Evolutionary conservation across 2,113 vertebrate species (phyloP).

Genomic region (Rhinolophus sinicus): DNA sequence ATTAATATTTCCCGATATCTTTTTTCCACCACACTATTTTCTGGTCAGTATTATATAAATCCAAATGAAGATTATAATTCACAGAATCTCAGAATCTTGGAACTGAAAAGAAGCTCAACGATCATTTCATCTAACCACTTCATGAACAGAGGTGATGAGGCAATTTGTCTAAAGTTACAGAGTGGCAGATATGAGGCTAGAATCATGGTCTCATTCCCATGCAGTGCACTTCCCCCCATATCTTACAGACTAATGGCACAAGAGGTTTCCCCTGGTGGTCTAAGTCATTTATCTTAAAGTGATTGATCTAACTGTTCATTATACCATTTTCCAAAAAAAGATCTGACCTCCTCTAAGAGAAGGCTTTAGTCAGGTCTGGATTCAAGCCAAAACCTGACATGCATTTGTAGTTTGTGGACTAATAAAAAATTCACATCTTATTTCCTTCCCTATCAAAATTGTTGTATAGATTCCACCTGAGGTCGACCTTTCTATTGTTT

Average conservation of each 20-base stretch:
- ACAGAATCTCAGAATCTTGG: conserved; percentile 13
- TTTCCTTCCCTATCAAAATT: conserved; percentile 17
- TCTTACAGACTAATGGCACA: conserved; percentile 28
- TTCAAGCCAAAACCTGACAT: not conserved
- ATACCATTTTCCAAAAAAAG: conserved; percentile 60
- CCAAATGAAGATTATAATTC: conserved; percentile 41
- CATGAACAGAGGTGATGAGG: not conserved
- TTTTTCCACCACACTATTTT: not conserved
- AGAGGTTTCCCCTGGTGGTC: conserved; percentile 41
- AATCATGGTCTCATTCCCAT: not conserved
- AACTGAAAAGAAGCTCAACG: conserved; percentile 26
- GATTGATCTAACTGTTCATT: conserved; percentile 59
- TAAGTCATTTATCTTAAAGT: conserved; percentile 55
- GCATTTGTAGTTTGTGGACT: not conserved
- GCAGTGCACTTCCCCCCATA: not conserved
- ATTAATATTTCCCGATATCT: conserved; percentile 35
- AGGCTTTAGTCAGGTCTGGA: conserved; percentile 35
- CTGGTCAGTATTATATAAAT: conserved; percentile 50
- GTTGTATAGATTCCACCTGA: not conserved
- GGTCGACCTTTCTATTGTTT: not conserved
- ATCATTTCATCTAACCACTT: not conserved
- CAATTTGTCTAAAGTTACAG: not conserved
- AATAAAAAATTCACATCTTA: conserved; percentile 13
- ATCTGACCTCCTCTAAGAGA: conserved; percentile 48
- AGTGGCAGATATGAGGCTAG: not conserved